Evolutionary conservation across 2,113 vertebrate genomes (phyloP), one percentile per base, ranked within the genome.

Genomic region (Zosterops pallidus): DNA sequence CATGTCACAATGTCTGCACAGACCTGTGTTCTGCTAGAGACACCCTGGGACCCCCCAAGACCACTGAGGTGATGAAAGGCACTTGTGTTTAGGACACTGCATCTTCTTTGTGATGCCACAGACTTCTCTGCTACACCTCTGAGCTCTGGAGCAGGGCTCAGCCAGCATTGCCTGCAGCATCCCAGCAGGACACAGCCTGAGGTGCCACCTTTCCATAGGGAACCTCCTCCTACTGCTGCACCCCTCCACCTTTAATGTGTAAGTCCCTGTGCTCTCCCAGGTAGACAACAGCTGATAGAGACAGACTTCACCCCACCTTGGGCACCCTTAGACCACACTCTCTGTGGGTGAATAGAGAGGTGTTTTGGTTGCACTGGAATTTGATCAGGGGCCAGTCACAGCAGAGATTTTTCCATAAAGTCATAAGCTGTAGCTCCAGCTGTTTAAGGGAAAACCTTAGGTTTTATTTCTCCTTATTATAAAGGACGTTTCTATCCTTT

Each of bases 51-150:
- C 26, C 11, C 35, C 19, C 24, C 39, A 77, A 46, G 21, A 44
- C 5, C 25, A 11, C 52, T 29, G 31, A 63, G 64, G 24, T 21
- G 31, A 21, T 49, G 29, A 79, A 86, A 80, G 19, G 3, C 5
- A 1, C 8, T 47, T 47, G n/a, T 9, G 5, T 35, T 89, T 62
- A 65, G 55, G 49, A 44, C 46, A 33, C 46, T 26, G 33, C 23
- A 33, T 29, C 16, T 26, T n/a, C 56, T 67, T 78, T 17, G 20
- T 1, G 1, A 11, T 0, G 0, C 11, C 33, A 64, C 57, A 64
- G 53, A n/a, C 14, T 46, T 55, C 59, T 28, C 49, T 55, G 35
- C 13, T 29, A 2, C 12, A 7, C 2, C n/a, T 44, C 31, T 5
- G 64, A 50, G 59, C 11, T 4, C 24, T 7, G 26, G 33, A 47